Evolutionary conservation across 1,140 invertebrate species (phyloP), one percentile per base, ranked within the genome.

Genomic region (Cepaea nemoralis): DNA sequence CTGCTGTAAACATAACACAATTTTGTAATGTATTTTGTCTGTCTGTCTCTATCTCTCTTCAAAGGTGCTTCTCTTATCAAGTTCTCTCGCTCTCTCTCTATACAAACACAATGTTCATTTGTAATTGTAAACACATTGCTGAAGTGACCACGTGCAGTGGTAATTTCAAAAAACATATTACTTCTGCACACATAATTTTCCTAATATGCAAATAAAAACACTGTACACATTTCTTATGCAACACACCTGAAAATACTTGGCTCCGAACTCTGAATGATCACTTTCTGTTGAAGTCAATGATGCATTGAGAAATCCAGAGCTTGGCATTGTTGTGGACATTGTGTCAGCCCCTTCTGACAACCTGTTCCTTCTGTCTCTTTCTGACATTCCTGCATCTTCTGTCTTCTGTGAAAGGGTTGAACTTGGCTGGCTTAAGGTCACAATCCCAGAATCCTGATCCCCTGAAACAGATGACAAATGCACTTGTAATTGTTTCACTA

Each of bases 231-330:
- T 6, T 45, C 19, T 55, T 55, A 55, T 19, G 39, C 69, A 37
- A 39, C 33, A 22, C 50, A 77, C 75, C 48, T 77, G 75, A 35
- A 37, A 39, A 55, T 59, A 39, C 33, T 35, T 59, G 75, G 19
- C 39, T 35, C 31, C 33, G 2, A 59, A 27, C 0, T 77, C 75
- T 27, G 77, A 69, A 5, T 35, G 63, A 50, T 79, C 63, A 79
- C 77, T 79, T 35, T 50, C n/a, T 12, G 77, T 42, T 12, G 77
- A 79, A 8, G 40, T 42, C 63, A 79, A 67, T 24, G 77, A 79
- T 33, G 77, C 45, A 31, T 79, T 79, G 8, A 77, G 35, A 24
- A 63, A 63, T 0, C 50, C 42, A 48, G 73, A 50, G 37, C 37
- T 40, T 1, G 33, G 1, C 8, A n/a, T 22, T 12, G 73, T 33